Percentiles rank a stretch among this genome's conserved stretches.
Evolutionary conservation across 2,113 vertebrate species (phyloP).

Genomic region (Malurus cyaneus): DNA sequence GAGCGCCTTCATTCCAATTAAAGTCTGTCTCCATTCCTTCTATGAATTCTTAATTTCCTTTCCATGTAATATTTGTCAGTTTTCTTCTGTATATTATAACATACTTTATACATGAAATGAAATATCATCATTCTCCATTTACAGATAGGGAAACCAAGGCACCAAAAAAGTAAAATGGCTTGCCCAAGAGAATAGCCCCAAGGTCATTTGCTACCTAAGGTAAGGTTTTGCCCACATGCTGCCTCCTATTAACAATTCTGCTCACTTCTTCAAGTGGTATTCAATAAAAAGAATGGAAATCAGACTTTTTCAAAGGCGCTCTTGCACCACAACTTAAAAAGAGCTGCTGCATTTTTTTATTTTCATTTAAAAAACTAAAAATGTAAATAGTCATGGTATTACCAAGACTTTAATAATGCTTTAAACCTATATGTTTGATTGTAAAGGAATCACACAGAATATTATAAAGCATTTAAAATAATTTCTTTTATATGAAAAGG

Average conservation of each 20-base stretch:
- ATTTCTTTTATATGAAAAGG: slow-evolving; percentile 44
- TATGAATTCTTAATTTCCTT: slow-evolving; percentile 62
- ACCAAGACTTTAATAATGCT: slow-evolving; percentile 31
- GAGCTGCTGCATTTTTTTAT: slow-evolving; percentile 56
- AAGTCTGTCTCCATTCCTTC: slow-evolving; percentile 62
- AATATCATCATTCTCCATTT: neutral
- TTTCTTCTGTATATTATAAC: neutral
- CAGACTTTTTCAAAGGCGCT: slow-evolving; percentile 57
- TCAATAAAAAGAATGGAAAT: slow-evolving; percentile 72
- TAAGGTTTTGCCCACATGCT: slow-evolving; percentile 49
- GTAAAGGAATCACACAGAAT: slow-evolving; percentile 12
- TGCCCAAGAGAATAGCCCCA: slow-evolving; percentile 21
- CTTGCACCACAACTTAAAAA: slow-evolving; percentile 63
- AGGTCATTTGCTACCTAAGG: slow-evolving; percentile 50
- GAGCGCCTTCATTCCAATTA: slow-evolving; percentile 45
- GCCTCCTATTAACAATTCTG: slow-evolving; percentile 49
- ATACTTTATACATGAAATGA: slow-evolving; percentile 38
- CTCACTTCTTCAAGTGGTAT: slow-evolving; percentile 56
- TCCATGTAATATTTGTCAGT: slow-evolving; percentile 40
- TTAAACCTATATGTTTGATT: slow-evolving; percentile 54
- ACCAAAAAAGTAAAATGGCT: slow-evolving; percentile 3
- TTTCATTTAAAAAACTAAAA: neutral
- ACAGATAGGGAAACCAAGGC: neutral
- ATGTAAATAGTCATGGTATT: slow-evolving; percentile 61
- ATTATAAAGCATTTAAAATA: slow-evolving; percentile 58